A percentile compares a stretch with the other conserved stretches of the same genome.
These are phyloP conservation scores for Pituophis catenifer DNA, from an alignment of 2,113 vertebrate species.

Conservation along the genomic window DNA sequence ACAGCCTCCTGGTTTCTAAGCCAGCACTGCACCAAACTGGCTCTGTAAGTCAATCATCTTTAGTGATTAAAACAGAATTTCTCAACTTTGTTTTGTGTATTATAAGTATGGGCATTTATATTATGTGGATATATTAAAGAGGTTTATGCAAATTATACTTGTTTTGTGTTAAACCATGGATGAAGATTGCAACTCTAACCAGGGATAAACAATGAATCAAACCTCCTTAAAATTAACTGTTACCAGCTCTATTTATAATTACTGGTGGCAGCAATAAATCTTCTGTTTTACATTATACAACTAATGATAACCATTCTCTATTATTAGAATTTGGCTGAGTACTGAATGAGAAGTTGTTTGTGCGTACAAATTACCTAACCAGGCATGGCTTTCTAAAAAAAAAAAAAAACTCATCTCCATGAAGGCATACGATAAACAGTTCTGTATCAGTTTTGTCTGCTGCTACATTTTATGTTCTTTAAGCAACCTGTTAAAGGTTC, in stretches of 20 bases:
- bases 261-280: neutral
- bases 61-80: neutral
- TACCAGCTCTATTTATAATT: neutral
- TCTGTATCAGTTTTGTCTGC: neutral
- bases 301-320: neutral
- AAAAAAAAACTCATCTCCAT: neutral
- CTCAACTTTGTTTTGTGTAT: neutral
- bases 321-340: constrained; percentile 6
- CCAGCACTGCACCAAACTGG: neutral
- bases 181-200: neutral
- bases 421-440: neutral
- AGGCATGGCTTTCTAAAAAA: neutral
- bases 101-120: neutral
- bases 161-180: neutral
- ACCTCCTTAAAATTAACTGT: neutral
- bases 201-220: neutral
- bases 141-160: neutral
- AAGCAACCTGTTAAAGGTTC: neutral
- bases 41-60: neutral
- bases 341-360: neutral
- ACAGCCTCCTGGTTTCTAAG: neutral
- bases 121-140: neutral
- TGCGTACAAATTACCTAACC: neutral
- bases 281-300: neutral
- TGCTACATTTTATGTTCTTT: neutral